A percentile compares a stretch with the other conserved stretches of the same genome.
Conservation (phyloP, 2,888 invertebrate species). For the Tachina lurida region DNA sequence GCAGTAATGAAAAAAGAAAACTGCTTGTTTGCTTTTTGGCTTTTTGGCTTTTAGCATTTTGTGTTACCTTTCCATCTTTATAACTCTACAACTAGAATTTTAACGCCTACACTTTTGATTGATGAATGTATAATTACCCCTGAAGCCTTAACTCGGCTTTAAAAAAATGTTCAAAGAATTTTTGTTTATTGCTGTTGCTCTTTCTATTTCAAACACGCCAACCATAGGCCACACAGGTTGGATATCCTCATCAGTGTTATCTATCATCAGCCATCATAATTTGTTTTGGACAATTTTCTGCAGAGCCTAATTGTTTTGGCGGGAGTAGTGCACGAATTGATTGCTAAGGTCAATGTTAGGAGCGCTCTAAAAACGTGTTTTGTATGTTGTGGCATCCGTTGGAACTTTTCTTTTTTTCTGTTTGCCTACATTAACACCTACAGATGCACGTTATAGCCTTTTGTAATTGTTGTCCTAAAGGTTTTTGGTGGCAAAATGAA, state of each 20-base stretch:
- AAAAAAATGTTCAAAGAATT: neutral
- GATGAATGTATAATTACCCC: constrained; percentile 64
- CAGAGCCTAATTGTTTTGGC: constrained; percentile 33
- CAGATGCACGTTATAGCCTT: neutral
- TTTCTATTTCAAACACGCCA: constrained; percentile 55
- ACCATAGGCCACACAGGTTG: neutral
- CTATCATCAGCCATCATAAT: constrained; percentile 20
- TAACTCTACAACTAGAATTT: constrained; percentile 36
- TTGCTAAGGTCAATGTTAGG: constrained; percentile 68
- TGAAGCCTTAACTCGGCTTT: constrained; percentile 41
- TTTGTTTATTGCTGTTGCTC: neutral
- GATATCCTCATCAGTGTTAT: constrained; percentile 3
- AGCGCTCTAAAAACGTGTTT: constrained; percentile 46
- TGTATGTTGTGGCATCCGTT: constrained; percentile 65
- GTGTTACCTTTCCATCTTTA: constrained; percentile 7
- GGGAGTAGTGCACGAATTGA: constrained; percentile 39
- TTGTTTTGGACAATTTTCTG: constrained; percentile 22
- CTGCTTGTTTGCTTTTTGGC: neutral
- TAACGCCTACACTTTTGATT: constrained; percentile 65
- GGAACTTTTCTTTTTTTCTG: constrained; percentile 47
- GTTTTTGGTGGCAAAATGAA: constrained; percentile 21
- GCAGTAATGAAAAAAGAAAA: constrained; percentile 10
- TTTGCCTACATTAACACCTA: constrained; percentile 4
- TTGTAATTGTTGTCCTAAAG: constrained; percentile 38
- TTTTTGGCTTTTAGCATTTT: constrained; percentile 17